A percentile compares a stretch with the other conserved stretches of the same genome.
phyloP scores from a whole-genome alignment of 2,888 invertebrate genomes.

The Pherbina coryleti region DNA sequence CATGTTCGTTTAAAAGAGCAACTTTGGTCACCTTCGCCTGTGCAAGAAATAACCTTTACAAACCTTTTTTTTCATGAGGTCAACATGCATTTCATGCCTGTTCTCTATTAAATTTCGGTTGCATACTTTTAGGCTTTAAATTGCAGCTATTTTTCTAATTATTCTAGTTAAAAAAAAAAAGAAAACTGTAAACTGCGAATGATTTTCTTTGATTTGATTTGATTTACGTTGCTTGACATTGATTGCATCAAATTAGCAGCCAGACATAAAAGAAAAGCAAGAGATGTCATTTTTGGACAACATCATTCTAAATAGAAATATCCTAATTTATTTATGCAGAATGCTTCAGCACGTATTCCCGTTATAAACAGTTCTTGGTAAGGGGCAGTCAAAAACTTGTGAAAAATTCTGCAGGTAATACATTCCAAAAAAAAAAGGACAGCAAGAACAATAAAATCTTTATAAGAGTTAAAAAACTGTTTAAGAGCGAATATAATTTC shows the following conservation, averaged over 20 bases:
- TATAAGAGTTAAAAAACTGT: conserved; percentile 8
- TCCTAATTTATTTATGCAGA: conserved; percentile 28
- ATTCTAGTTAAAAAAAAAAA: background rate
- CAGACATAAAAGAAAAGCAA: conserved; percentile 27
- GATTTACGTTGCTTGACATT: conserved; percentile 15
- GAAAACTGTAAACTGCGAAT: background rate
- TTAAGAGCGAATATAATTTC: conserved; percentile 22
- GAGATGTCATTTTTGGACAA: conserved; percentile 6
- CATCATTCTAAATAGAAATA: conserved; percentile 30
- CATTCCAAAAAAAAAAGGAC: background rate
- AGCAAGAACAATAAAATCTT: background rate
- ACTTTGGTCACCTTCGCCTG: too few species aligned
- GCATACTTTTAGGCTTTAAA: background rate
- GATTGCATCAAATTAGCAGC: conserved; percentile 34
- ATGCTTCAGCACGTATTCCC: background rate
- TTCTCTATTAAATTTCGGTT: too few species aligned
- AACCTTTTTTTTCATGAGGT: too few species aligned
- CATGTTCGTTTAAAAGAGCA: too few species aligned
- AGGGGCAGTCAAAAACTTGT: background rate
- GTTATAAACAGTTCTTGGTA: background rate
- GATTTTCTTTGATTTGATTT: conserved; percentile 30
- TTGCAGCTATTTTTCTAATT: background rate
- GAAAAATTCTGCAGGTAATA: background rate
- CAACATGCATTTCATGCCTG: too few species aligned
- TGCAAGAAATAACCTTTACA: too few species aligned